Percentiles rank a stretch among this genome's conserved stretches.
Conservation (phyloP, 1,140 invertebrate genomes). For the Venturia canescens region DNA sequence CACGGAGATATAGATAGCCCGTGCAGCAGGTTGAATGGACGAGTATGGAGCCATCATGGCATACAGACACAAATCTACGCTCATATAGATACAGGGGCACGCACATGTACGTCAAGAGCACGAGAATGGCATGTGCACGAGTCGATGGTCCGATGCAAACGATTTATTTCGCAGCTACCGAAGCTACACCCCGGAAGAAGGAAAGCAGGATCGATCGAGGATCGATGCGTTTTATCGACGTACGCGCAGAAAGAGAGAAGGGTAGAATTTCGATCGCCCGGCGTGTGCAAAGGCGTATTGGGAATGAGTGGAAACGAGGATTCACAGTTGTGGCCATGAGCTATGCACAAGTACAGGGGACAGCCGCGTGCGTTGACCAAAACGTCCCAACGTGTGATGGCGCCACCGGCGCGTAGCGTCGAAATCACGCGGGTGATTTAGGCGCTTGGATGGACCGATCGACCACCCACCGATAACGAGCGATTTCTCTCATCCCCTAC, state of each 20-base stretch:
- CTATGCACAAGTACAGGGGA: constrained; percentile 51
- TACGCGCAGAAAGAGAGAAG: constrained; percentile 36
- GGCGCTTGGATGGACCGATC: constrained; percentile 43
- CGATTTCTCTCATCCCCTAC: constrained; percentile 13
- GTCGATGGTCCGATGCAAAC: constrained; percentile 35
- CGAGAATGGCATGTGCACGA: constrained; percentile 3
- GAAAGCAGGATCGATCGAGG: constrained; percentile 23
- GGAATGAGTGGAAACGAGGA: not conserved
- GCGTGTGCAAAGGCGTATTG: not conserved
- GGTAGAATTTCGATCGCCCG: not conserved
- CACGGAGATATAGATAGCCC: not conserved
- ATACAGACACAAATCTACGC: not conserved
- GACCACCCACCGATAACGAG: constrained; percentile 38
- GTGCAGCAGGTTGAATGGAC: constrained; percentile 2
- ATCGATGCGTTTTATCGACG: constrained; percentile 61
- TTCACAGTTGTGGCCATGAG: constrained; percentile 28
- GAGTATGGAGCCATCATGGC: not conserved
- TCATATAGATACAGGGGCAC: not conserved
- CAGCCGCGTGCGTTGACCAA: constrained; percentile 31
- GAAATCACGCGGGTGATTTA: constrained; percentile 44
- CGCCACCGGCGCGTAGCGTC: constrained; percentile 28
- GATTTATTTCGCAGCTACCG: constrained; percentile 32
- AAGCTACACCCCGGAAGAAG: not conserved
- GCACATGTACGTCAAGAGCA: not conserved
- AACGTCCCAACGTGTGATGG: constrained; percentile 33